Conservation (phyloP, 1,140 invertebrate genomes). For the Wiebesia pumilae region DNA sequence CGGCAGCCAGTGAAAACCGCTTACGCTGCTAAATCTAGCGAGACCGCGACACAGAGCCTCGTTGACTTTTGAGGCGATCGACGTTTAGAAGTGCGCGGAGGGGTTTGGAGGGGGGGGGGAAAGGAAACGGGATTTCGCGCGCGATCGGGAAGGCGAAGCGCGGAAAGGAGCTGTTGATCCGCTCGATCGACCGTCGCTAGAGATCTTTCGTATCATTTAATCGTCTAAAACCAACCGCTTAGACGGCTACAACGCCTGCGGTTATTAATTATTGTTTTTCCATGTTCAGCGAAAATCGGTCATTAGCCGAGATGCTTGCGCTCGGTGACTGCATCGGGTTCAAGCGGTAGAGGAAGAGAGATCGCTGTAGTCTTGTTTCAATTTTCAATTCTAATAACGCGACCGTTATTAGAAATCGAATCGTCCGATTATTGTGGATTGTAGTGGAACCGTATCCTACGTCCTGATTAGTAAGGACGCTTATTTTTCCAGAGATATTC, state of each 20-base stretch:
- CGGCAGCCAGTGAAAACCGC: background rate
- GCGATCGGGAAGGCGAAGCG: too few species aligned
- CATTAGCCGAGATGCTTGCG: slow-evolving; percentile 7
- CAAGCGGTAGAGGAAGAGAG: background rate
- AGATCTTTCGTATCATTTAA: slow-evolving; percentile 17
- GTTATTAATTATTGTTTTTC: slow-evolving; percentile 36
- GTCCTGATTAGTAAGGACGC: too few species aligned
- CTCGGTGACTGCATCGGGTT: background rate
- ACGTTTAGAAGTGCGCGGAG: background rate
- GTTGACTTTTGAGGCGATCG: slow-evolving; percentile 25
- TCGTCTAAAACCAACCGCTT: slow-evolving; percentile 34
- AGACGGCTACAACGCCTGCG: slow-evolving; percentile 1
- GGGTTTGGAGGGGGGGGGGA: background rate
- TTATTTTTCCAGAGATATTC: too few species aligned
- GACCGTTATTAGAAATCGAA: background rate
- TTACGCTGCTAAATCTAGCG: slow-evolving; percentile 50
- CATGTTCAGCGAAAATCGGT: slow-evolving; percentile 43
- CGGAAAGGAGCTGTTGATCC: background rate
- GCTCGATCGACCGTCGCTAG: slow-evolving; percentile 29
- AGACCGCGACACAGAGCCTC: slow-evolving; percentile 38
- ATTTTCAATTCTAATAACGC: too few species aligned
- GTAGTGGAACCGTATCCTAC: too few species aligned
- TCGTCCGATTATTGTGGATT: background rate
- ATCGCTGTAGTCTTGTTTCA: background rate
- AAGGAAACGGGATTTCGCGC: background rate